phyloP scores from a whole-genome alignment of 37 sponge, comb jelly and placozoan genomes.

The Cliona cf. orientalis region DNA sequence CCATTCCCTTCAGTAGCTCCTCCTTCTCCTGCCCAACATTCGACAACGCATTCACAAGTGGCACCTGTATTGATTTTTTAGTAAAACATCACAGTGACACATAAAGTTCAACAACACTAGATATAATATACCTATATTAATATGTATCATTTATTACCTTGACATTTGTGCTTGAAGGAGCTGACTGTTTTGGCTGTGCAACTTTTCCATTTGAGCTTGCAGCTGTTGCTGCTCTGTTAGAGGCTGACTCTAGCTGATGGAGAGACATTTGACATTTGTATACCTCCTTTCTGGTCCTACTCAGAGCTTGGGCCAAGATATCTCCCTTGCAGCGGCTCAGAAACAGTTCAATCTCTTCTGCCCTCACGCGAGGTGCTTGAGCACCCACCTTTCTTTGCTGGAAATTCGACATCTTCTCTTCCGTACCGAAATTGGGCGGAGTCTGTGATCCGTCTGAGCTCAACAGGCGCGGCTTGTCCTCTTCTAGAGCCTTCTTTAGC shows the following conservation, averaged over 20 bases:
- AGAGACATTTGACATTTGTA: constrained; percentile 40
- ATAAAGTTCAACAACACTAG: background rate
- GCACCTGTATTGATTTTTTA: background rate
- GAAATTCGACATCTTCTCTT: background rate
- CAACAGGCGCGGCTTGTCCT: background rate
- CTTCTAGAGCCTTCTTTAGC: constrained; percentile 22
- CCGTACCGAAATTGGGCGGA: background rate
- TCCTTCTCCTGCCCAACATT: constrained; percentile 24
- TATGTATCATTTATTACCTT: background rate
- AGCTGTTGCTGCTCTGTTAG: background rate
- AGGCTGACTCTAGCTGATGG: background rate
- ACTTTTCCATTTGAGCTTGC: background rate
- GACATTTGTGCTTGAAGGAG: background rate
- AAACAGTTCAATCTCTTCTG: constrained; percentile 24
- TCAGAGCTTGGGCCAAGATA: constrained; percentile 9
- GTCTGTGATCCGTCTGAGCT: background rate
- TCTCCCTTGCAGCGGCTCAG: constrained; percentile 12
- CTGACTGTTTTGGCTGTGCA: no score
- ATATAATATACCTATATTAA: background rate
- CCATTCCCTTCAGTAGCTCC: constrained; percentile 27
- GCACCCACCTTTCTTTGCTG: background rate
- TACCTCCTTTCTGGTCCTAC: constrained; percentile 41
- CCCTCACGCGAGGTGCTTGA: background rate
- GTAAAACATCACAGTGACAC: background rate
- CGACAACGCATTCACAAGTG: background rate